Conservation (phyloP, 1,140 invertebrate genomes). For the Marisa cornuarietis region DNA sequence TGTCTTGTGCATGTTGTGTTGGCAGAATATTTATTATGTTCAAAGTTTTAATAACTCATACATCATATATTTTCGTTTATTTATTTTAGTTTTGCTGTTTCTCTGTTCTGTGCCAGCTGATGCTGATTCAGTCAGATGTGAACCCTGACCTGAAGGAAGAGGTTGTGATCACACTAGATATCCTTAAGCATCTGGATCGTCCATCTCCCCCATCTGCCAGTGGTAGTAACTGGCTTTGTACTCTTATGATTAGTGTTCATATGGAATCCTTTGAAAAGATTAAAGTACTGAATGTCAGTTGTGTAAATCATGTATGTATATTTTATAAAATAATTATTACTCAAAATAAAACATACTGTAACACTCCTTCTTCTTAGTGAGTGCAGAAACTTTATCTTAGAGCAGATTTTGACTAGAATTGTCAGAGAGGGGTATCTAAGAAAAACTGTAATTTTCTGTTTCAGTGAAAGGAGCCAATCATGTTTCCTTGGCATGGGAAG, state of each 20-base stretch:
- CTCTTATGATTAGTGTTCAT: too few species aligned
- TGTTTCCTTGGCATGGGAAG: conserved; percentile 46
- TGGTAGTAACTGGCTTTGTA: conserved; percentile 28
- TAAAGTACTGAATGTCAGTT: too few species aligned
- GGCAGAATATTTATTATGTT: background rate
- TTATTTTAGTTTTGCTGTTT: background rate
- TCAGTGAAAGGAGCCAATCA: conserved; percentile 45
- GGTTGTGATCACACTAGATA: conserved; percentile 56
- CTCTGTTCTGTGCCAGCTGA: conserved; percentile 31
- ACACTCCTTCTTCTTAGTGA: too few species aligned
- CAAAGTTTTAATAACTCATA: background rate
- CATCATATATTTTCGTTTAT: background rate
- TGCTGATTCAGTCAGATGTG: conserved; percentile 42
- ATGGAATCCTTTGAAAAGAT: too few species aligned
- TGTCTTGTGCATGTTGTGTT: too few species aligned
- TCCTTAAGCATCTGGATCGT: conserved; percentile 58
- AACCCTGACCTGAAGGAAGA: conserved; percentile 60
- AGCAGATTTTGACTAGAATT: too few species aligned
- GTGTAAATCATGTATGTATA: too few species aligned
- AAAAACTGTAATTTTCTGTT: conserved; percentile 7
- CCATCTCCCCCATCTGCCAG: conserved; percentile 45
- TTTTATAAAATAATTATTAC: too few species aligned
- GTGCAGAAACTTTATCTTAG: too few species aligned
- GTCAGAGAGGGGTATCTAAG: too few species aligned
- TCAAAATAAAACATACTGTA: too few species aligned